Percentiles rank a stretch among this genome's conserved stretches.
These are phyloP conservation scores for Cydia pomonella DNA, from an alignment of 1,140 invertebrate species.

Conservation along the genomic window DNA sequence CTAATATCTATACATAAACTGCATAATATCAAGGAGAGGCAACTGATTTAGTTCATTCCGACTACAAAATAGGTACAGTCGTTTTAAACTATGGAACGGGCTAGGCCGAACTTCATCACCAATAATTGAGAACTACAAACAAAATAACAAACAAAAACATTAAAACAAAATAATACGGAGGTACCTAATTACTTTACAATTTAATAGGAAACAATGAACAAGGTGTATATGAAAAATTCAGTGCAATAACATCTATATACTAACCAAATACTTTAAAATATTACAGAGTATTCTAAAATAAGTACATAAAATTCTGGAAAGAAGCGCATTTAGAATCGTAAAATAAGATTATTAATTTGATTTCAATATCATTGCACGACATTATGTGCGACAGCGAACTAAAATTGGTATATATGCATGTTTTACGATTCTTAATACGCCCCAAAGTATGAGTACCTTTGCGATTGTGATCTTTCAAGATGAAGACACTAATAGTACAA, in stretches of 20 bases:
- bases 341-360: background rate
- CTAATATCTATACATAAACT: too few species aligned
- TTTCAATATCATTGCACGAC: background rate
- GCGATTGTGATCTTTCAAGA: background rate
- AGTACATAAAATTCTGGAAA: constrained; percentile 20
- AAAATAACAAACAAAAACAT: constrained; percentile 2
- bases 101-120: background rate
- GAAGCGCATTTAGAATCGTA: background rate
- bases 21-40: background rate
- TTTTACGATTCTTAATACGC: background rate
- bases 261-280: constrained; percentile 26
- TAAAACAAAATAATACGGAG: background rate
- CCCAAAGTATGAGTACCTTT: background rate
- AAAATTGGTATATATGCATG: background rate
- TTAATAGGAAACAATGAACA: constrained; percentile 28
- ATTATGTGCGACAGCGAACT: background rate
- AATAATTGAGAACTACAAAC: constrained; percentile 11
- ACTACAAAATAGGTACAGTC: background rate
- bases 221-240: constrained; percentile 33
- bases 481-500: constrained; percentile 12
- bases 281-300: constrained; percentile 22
- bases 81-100: background rate
- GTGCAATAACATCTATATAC: constrained; percentile 33
- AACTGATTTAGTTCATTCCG: background rate
- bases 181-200: constrained; percentile 11